Percentiles rank a stretch among this genome's conserved stretches.
phyloP scores from a whole-genome alignment of 2,797 vertebrate genomes.

The Paramormyrops hopkinsi region DNA sequence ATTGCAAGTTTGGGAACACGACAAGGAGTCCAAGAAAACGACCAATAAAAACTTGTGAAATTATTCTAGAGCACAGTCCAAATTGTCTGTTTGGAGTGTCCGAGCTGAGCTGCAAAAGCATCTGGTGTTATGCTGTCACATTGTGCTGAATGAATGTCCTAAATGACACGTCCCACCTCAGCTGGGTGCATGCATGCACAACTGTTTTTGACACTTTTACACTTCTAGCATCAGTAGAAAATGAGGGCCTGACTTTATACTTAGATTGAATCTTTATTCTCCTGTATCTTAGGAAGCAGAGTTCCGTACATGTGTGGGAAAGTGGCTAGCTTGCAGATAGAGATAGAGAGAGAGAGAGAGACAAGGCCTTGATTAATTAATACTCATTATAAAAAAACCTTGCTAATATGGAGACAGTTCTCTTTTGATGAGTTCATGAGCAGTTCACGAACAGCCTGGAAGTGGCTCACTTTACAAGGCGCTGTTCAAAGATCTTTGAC shows the following conservation, averaged over 20 bases:
- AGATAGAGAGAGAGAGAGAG: neutral
- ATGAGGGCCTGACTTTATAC: constrained; percentile 36
- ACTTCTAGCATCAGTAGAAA: constrained; percentile 10
- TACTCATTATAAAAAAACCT: constrained; percentile 48
- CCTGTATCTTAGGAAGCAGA: constrained; percentile 57
- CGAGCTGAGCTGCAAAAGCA: neutral
- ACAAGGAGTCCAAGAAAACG: neutral
- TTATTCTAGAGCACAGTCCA: neutral
- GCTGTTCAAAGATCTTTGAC: constrained; percentile 97
- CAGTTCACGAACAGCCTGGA: constrained; percentile 82
- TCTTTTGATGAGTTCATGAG: constrained; percentile 91
- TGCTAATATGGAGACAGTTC: constrained; percentile 83
- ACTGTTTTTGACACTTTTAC: neutral
- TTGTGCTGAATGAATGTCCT: neutral
- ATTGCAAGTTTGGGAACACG: neutral
- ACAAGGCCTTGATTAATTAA: neutral
- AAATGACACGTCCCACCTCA: neutral
- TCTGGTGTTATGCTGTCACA: neutral
- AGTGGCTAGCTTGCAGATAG: constrained; percentile 21
- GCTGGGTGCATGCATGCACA: neutral
- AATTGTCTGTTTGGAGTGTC: neutral
- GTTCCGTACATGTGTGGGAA: constrained; percentile 62
- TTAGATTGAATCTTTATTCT: constrained; percentile 42
- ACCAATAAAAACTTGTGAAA: neutral
- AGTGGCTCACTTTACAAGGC: constrained; percentile 92